A percentile compares a stretch with the other conserved stretches of the same genome.
Conservation (phyloP, 2,113 vertebrate genomes). For the Gobiocypris rarus region DNA sequence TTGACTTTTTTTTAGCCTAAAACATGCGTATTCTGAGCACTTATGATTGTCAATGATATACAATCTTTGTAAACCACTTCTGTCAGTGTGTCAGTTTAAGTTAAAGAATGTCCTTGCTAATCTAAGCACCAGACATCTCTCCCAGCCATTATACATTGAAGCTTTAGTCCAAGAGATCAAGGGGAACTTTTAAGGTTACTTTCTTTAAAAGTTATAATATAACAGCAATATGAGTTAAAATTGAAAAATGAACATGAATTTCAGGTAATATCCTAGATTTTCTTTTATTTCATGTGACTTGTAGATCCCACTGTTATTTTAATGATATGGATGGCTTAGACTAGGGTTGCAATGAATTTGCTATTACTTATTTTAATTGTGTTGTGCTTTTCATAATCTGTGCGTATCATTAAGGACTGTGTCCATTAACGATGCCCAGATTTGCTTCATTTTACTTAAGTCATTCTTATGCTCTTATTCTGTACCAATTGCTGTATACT, state of each 20-base stretch:
- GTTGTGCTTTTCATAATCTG: neutral
- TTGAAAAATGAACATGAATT: neutral
- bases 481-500: neutral
- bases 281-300: neutral
- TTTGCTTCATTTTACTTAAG: neutral
- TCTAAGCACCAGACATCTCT: slow-evolving; percentile 31
- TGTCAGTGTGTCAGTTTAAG: slow-evolving; percentile 31
- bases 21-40: slow-evolving; percentile 29
- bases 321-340: neutral
- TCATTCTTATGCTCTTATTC: neutral
- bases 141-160: slow-evolving; percentile 39
- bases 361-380: neutral
- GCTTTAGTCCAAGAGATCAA: slow-evolving; percentile 20
- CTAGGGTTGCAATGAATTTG: neutral
- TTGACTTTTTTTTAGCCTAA: slow-evolving; percentile 44
- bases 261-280: neutral
- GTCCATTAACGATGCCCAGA: neutral
- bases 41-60: slow-evolving; percentile 39
- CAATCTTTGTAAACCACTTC: slow-evolving; percentile 36
- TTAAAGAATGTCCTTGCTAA: slow-evolving; percentile 49
- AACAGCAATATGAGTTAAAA: neutral
- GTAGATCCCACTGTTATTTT: neutral
- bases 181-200: neutral
- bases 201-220: neutral
- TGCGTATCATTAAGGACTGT: neutral